These are phyloP conservation scores for Pseudomyrmex dendroicus DNA, from an alignment of 1,140 invertebrate genomes.

Conservation along the genomic window DNA sequence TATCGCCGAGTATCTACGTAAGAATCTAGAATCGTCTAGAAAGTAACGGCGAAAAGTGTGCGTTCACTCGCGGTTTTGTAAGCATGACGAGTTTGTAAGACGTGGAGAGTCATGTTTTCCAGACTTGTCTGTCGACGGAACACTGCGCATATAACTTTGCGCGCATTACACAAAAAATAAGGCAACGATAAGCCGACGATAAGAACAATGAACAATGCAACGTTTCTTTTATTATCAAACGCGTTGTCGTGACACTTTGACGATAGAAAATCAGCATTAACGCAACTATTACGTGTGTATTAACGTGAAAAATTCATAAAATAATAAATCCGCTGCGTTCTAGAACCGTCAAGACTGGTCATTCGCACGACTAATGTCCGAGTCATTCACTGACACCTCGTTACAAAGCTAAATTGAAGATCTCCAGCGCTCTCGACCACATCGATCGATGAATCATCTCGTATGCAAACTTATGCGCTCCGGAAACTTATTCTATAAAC, in stretches of 20 bases:
- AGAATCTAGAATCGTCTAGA: constrained; percentile 33
- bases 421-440: neutral
- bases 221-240: neutral
- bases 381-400: neutral
- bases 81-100: no score
- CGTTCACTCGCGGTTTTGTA: constrained; percentile 28
- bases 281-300: no score
- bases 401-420: constrained; percentile 38
- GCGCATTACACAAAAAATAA: neutral
- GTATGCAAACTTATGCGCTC: neutral
- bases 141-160: neutral
- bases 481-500: constrained; percentile 5
- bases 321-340: neutral
- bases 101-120: constrained; percentile 5
- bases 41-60: constrained; percentile 33
- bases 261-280: neutral
- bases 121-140: neutral
- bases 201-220: no score
- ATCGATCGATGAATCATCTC: constrained; percentile 23
- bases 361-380: neutral
- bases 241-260: neutral
- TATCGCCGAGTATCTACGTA: neutral
- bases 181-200: neutral
- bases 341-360: neutral
- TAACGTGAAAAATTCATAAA: no score